Evolutionary conservation across 2,113 vertebrate species (phyloP).

Genomic region (Sciurus niger): DNA sequence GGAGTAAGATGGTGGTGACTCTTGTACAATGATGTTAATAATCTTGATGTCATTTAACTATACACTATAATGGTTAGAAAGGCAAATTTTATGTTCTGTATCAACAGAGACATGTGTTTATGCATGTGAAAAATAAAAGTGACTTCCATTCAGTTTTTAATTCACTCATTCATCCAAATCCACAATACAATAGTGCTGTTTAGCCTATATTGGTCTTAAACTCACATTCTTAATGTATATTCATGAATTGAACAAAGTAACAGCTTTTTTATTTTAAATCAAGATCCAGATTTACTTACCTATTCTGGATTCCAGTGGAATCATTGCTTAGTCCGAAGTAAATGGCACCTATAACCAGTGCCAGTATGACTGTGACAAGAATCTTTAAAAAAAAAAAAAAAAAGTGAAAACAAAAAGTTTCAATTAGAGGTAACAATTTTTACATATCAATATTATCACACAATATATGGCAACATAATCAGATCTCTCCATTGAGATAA

Average conservation of each 20-base stretch:
- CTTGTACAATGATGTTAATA: neutral
- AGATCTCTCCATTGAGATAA: neutral
- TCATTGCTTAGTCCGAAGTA: constrained; percentile 91
- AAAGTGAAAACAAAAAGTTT: neutral
- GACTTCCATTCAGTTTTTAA: neutral
- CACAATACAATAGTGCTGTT: neutral
- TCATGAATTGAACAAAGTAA: neutral
- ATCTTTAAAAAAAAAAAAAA: too few relatives aligned
- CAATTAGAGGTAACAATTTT: constrained; percentile 15
- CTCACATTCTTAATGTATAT: constrained; percentile 10
- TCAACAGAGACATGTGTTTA: neutral
- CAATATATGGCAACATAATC: neutral
- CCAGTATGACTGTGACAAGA: constrained; percentile 90
- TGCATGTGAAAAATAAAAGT: neutral
- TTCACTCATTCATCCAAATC: neutral
- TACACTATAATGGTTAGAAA: neutral
- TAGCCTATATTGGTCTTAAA: neutral
- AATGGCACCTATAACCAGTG: constrained; percentile 92
- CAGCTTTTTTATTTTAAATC: neutral
- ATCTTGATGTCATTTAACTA: neutral
- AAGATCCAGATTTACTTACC: constrained; percentile 86
- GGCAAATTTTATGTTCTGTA: neutral
- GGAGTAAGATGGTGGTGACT: neutral
- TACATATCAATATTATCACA: neutral
- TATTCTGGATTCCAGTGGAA: constrained; percentile 93